These are phyloP conservation scores for Pheosia gnoma DNA, from an alignment of 2,888 invertebrate species.

Conservation along the genomic window DNA sequence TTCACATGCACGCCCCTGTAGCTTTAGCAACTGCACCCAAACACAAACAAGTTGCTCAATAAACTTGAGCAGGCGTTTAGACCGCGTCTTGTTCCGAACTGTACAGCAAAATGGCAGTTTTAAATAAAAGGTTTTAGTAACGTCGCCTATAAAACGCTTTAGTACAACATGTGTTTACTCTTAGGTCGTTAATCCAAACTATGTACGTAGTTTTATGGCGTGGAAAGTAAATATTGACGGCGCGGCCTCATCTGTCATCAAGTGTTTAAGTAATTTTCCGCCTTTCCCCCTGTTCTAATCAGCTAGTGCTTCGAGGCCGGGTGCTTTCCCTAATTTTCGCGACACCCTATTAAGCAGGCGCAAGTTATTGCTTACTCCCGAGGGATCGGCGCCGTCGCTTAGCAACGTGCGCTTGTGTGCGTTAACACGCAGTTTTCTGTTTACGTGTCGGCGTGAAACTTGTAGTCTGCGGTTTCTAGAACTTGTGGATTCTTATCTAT, in stretches of 20 bases:
- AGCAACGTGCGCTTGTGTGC: conserved; percentile 60
- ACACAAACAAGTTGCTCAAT: conserved; percentile 53
- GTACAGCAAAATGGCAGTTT: conserved; percentile 46
- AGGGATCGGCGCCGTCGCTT: conserved; percentile 64
- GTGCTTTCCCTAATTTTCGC: conserved; percentile 75
- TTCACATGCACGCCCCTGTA: conserved; percentile 28
- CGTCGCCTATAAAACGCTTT: conserved; percentile 63
- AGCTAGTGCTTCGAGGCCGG: conserved; percentile 65
- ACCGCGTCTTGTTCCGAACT: conserved; percentile 37
- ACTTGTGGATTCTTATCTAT: conserved; percentile 69
- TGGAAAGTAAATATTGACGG: conserved; percentile 62
- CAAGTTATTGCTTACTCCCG: conserved; percentile 70
- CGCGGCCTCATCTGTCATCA: conserved; percentile 54
- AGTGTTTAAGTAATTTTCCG: conserved; percentile 76
- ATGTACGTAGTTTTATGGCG: conserved; percentile 60
- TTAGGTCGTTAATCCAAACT: conserved; percentile 68
- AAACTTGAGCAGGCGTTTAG: conserved; percentile 55
- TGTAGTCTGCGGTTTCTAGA: conserved; percentile 68
- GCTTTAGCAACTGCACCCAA: conserved; percentile 31
- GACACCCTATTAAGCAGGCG: conserved; percentile 75
- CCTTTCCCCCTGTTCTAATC: conserved; percentile 67
- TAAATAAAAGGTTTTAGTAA: conserved; percentile 55
- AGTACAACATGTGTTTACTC: conserved; percentile 69
- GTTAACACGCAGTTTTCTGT: conserved; percentile 52
- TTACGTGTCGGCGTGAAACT: conserved; percentile 57